These are phyloP conservation scores for Paelopatides confundens DNA, from an alignment of 53 echinoderm and acorn worm genomes.

Conservation along the genomic window DNA sequence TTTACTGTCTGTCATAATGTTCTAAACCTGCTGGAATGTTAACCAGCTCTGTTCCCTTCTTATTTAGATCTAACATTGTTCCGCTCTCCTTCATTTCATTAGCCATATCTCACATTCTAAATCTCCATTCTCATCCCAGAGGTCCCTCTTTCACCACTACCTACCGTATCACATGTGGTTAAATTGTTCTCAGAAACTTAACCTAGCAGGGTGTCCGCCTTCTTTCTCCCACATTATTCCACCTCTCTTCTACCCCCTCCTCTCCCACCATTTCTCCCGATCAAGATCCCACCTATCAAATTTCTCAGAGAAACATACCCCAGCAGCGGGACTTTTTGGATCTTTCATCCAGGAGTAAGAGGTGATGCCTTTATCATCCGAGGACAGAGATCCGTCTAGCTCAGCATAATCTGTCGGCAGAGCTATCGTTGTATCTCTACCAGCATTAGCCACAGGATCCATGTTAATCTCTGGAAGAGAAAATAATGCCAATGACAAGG, in stretches of 20 bases:
- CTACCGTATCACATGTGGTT: no score
- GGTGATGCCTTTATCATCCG: constrained; percentile 86
- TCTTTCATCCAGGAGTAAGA: constrained; percentile 79
- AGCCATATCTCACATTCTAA: no score
- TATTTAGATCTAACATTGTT: no score
- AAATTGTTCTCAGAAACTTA: not conserved
- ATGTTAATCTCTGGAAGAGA: constrained; percentile 73
- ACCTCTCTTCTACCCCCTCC: not conserved
- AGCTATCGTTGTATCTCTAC: constrained; percentile 65
- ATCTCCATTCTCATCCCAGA: no score
- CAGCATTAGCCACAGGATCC: constrained; percentile 77
- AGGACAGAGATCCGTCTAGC: constrained; percentile 78
- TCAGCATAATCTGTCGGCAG: constrained; percentile 72
- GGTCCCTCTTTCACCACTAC: no score
- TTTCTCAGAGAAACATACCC: constrained; percentile 76
- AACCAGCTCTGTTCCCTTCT: no score
- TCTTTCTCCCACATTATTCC: not conserved
- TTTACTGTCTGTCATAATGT: no score
- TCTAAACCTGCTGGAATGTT: no score
- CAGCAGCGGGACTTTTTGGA: constrained; percentile 84
- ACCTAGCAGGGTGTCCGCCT: not conserved
- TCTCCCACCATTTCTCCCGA: not conserved
- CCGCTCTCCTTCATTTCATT: no score
- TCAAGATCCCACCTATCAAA: constrained; percentile 86
- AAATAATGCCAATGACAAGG: not conserved